A percentile compares a stretch with the other conserved stretches of the same genome.
Conservation (phyloP, 2,888 invertebrate species). For the Coenonympha glycerion region DNA sequence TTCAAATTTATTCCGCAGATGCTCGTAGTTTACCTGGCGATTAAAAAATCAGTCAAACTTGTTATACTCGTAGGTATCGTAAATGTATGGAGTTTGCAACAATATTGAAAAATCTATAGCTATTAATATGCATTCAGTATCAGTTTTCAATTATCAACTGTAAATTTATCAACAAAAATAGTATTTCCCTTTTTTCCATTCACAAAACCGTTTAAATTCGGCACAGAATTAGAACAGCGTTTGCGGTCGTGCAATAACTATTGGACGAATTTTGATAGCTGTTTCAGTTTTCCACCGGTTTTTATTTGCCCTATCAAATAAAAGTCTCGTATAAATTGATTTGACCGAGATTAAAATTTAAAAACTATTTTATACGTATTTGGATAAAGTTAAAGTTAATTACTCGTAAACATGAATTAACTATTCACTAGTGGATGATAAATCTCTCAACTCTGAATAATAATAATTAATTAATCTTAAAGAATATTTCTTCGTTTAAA, state of each 20-base stretch:
- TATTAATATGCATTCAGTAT: not conserved
- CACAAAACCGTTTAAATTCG: slow-evolving; percentile 1
- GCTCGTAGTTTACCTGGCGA: too few species aligned
- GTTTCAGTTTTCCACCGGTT: not conserved
- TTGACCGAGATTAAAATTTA: too few species aligned
- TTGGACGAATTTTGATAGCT: slow-evolving; percentile 12
- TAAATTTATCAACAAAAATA: not conserved
- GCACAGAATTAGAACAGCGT: slow-evolving; percentile 17
- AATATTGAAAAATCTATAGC: not conserved
- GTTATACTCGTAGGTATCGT: too few species aligned
- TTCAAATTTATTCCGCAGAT: too few species aligned
- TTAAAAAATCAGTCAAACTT: too few species aligned
- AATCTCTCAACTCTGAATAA: too few species aligned
- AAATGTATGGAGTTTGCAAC: not conserved
- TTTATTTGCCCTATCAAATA: not conserved
- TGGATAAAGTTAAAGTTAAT: not conserved
- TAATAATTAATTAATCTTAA: too few species aligned
- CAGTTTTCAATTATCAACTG: not conserved
- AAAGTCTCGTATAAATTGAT: not conserved
- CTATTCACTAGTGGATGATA: too few species aligned
- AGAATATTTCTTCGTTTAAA: too few species aligned
- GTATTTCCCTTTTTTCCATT: not conserved
- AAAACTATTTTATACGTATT: too few species aligned
- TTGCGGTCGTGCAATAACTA: slow-evolving; percentile 14
- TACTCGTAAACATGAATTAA: too few species aligned